A percentile compares a stretch with the other conserved stretches of the same genome.
phyloP scores from a whole-genome alignment of 92 coral and sea anemone species.

The Parazoanthus darwini region DNA sequence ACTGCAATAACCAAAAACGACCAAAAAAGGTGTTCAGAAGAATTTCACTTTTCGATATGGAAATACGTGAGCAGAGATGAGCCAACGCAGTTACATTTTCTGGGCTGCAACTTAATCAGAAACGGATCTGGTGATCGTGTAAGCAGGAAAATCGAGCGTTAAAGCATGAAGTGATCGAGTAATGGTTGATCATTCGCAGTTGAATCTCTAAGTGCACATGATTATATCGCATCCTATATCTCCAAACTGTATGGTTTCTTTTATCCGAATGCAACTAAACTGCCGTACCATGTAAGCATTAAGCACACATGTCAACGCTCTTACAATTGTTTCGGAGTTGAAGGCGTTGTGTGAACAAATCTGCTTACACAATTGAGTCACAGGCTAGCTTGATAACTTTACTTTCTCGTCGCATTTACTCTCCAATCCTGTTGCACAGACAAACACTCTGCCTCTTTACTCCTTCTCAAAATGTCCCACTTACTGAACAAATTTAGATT shows the following conservation, averaged over 20 bases:
- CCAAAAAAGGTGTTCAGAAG: not conserved
- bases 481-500: not conserved
- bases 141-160: constrained; percentile 45
- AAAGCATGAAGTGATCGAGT: constrained; percentile 20
- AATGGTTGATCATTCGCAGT: constrained; percentile 6
- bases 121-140: constrained; percentile 35
- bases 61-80: not conserved
- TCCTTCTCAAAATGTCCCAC: not conserved
- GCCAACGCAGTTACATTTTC: not conserved
- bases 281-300: not conserved
- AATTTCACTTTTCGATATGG: not conserved
- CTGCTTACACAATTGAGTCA: constrained; percentile 24
- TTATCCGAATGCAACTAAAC: not conserved
- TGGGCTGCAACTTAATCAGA: constrained; percentile 10
- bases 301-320: not conserved
- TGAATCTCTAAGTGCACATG: constrained; percentile 1
- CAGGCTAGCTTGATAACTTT: not conserved
- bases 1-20: not conserved
- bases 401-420: not conserved
- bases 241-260: constrained; percentile 27
- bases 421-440: not conserved
- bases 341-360: constrained; percentile 1
- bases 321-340: not conserved
- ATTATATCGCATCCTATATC: not conserved
- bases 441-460: constrained; percentile 15